phyloP scores from a whole-genome alignment of 2,113 vertebrate genomes.

The Thermophis baileyi region DNA sequence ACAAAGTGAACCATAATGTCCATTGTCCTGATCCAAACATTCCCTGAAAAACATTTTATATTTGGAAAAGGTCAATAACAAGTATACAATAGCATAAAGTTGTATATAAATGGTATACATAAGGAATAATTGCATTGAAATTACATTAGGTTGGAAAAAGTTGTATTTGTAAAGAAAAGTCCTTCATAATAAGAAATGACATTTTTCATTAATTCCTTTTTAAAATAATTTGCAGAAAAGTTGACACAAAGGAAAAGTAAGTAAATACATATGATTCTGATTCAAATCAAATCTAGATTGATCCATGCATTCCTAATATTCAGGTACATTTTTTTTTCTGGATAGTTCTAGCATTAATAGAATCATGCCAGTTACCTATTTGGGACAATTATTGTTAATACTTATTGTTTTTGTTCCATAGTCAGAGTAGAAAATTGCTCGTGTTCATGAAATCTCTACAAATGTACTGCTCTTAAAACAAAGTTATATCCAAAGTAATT shows the following conservation, averaged over 20 bases:
- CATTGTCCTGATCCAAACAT: too few species aligned
- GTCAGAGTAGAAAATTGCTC: not conserved
- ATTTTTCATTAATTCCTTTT: not conserved
- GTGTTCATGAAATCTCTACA: not conserved
- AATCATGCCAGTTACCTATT: not conserved
- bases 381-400: not conserved
- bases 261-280: not conserved
- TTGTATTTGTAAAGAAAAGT: not conserved
- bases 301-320: not conserved
- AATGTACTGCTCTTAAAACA: not conserved
- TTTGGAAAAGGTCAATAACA: too few species aligned
- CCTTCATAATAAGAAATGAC: not conserved
- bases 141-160: too few species aligned
- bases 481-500: not conserved
- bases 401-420: not conserved
- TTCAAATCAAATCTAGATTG: not conserved
- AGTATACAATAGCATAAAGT: too few species aligned
- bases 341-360: not conserved
- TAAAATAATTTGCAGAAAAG: not conserved
- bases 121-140: too few species aligned
- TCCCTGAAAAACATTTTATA: too few species aligned
- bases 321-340: not conserved
- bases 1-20: too few species aligned
- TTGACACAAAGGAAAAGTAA: not conserved
- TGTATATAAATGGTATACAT: too few species aligned